These are phyloP conservation scores for human (Homo sapiens) DNA, from an alignment of 2,113 vertebrate species.

Conservation along the genomic window GRCh38 chr7:88974001-88974500, in stretches of 20 bases:
- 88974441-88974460: not conserved
- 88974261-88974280: not conserved
- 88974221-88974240: not conserved
- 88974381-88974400: not conserved
- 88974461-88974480: not conserved
- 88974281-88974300: not conserved
- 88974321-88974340: not conserved
- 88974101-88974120: not conserved
- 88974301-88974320: not conserved
- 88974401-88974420: not conserved
- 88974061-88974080: not conserved
- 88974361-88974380: not conserved
- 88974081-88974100: no score
- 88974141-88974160: not conserved
- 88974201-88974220: not conserved
- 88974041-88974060: not conserved
- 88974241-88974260: not conserved
- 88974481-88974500: not conserved
- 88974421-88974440: not conserved
- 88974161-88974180: not conserved
- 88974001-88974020: not conserved
- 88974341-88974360: not conserved
- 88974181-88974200: not conserved
- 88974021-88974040: not conserved
- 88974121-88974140: no score